phyloP scores from a whole-genome alignment of 1,140 invertebrate genomes.

The Hycleus cichorii region DNA sequence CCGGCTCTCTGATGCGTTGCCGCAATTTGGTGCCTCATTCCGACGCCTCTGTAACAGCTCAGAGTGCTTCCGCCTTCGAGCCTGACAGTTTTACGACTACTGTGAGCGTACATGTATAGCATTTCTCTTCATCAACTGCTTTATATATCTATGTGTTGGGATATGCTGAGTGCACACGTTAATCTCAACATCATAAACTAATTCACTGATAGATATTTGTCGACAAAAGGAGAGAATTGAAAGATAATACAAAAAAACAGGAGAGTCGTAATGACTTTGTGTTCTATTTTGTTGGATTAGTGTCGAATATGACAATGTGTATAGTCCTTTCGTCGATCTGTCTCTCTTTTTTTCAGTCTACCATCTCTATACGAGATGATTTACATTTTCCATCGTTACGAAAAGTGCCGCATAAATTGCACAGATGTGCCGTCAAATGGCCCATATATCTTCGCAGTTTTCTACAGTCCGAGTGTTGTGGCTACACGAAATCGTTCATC shows the following conservation, averaged over 20 bases:
- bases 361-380: conserved; percentile 13
- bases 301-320: too few species aligned
- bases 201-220: too few species aligned
- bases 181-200: conserved; percentile 1
- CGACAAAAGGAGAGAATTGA: too few species aligned
- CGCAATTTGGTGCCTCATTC: conserved; percentile 30
- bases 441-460: conserved; percentile 26
- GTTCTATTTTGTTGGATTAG: too few species aligned
- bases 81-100: conserved; percentile 35
- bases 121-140: conserved; percentile 35
- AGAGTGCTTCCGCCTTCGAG: conserved; percentile 32
- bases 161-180: conserved; percentile 19
- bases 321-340: too few species aligned
- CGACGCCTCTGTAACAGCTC: conserved; percentile 11
- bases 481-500: conserved; percentile 24
- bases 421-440: conserved; percentile 30
- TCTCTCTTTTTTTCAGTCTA: too few species aligned
- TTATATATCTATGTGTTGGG: conserved; percentile 16
- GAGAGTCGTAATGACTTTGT: too few species aligned
- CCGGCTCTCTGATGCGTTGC: conserved; percentile 24
- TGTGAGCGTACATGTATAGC: conserved; percentile 24
- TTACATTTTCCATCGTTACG: conserved; percentile 33
- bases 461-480: conserved; percentile 23
- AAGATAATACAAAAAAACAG: too few species aligned
- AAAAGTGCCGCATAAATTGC: conserved; percentile 34